A percentile compares a stretch with the other conserved stretches of the same genome.
Conservation (phyloP, 1,140 invertebrate species). For the Euschistus heros region DNA sequence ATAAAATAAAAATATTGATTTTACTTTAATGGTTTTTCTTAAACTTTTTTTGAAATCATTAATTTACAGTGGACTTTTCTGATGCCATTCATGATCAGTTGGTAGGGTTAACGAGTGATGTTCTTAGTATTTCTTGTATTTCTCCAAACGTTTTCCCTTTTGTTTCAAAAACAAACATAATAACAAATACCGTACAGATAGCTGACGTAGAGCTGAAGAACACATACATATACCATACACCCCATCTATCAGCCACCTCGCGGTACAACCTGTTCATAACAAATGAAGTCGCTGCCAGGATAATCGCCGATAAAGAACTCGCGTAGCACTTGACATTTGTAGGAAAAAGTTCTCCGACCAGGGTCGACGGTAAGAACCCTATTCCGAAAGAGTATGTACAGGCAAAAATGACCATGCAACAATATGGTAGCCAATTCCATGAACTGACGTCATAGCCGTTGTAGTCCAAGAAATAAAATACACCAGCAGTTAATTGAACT, state of each 20-base stretch:
- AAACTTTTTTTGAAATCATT: too few species aligned
- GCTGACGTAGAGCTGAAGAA: constrained; percentile 30
- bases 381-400: constrained; percentile 29
- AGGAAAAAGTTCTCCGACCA: constrained; percentile 32
- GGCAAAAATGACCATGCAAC: constrained; percentile 27
- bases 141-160: constrained; percentile 66
- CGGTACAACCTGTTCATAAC: constrained; percentile 29
- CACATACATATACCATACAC: constrained; percentile 28
- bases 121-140: constrained; percentile 46
- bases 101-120: too few species aligned
- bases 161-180: constrained; percentile 46
- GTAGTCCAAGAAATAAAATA: constrained; percentile 29
- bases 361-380: constrained; percentile 30
- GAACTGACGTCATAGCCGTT: background rate
- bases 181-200: constrained; percentile 47
- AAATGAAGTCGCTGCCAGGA: constrained; percentile 29
- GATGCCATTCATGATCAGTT: too few species aligned
- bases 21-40: too few species aligned
- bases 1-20: too few species aligned
- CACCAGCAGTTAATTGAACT: constrained; percentile 23
- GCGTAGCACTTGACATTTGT: constrained; percentile 32
- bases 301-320: constrained; percentile 29
- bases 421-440: constrained; percentile 29
- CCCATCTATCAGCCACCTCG: constrained; percentile 16
- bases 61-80: too few species aligned